Evolutionary conservation across 2,113 vertebrate genomes (phyloP).

Genomic region (Cryptomyrus ogoouensis): DNA sequence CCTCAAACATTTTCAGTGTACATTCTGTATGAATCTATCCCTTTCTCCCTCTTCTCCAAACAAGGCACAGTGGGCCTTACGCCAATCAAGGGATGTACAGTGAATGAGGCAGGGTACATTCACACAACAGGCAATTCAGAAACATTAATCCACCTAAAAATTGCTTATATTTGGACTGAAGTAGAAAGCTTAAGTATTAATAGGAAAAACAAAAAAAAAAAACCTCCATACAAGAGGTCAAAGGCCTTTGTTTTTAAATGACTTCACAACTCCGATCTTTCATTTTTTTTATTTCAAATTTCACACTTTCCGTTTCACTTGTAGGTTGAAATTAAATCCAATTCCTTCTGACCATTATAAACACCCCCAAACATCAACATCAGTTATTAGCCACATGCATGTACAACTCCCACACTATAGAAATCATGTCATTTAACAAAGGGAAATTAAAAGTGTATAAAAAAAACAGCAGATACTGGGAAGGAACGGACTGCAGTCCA

Average conservation of each 20-base stretch:
- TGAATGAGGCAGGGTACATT: not conserved
- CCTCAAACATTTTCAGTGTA: not conserved
- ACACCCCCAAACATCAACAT: conserved; percentile 34
- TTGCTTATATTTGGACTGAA: not conserved
- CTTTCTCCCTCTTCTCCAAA: not conserved
- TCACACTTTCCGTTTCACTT: conserved; percentile 35
- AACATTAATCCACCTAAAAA: not conserved
- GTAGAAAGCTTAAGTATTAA: not conserved
- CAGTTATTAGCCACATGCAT: conserved; percentile 40
- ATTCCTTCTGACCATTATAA: not conserved
- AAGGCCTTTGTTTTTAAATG: not conserved
- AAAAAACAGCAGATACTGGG: not conserved
- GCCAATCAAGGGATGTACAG: not conserved
- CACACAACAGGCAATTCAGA: not conserved
- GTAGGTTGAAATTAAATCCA: conserved; percentile 29
- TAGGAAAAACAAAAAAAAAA: not conserved
- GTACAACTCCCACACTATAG: conserved; percentile 46
- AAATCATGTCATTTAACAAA: conserved; percentile 40
- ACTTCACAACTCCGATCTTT: not conserved
- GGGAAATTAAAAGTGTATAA: conserved; percentile 16
- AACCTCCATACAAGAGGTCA: not conserved
- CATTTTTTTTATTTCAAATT: conserved; percentile 54
- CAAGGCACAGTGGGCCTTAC: not conserved
- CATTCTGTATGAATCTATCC: not conserved
- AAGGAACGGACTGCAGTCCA: not conserved